phyloP scores from a whole-genome alignment of 2,888 invertebrate genomes.

The Drosophila nr. perissopoda region DNA sequence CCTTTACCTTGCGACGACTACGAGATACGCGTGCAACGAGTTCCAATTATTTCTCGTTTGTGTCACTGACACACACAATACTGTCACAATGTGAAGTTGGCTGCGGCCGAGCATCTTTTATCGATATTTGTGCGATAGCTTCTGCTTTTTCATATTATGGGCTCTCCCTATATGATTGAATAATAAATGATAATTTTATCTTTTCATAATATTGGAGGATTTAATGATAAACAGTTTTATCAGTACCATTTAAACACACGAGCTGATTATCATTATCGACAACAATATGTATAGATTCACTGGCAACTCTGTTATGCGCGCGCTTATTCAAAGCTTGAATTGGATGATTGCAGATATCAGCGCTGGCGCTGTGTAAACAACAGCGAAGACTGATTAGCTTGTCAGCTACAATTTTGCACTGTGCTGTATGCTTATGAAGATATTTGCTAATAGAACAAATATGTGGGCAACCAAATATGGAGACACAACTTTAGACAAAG shows the following conservation, averaged over 20 bases:
- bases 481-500: constrained; percentile 38
- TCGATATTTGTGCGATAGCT: constrained; percentile 22
- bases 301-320: constrained; percentile 12
- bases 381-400: constrained; percentile 16
- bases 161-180: neutral
- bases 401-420: constrained; percentile 33
- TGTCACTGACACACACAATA: constrained; percentile 39
- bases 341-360: constrained; percentile 18
- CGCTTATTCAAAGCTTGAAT: constrained; percentile 28
- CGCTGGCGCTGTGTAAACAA: constrained; percentile 23
- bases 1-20: constrained; percentile 37
- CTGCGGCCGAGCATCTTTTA: neutral
- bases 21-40: constrained; percentile 38
- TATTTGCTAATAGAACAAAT: constrained; percentile 42
- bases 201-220: neutral
- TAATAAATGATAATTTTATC: neutral
- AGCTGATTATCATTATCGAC: constrained; percentile 11
- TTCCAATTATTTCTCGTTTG: constrained; percentile 49
- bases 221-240: neutral
- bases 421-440: constrained; percentile 13
- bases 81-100: constrained; percentile 32
- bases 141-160: neutral
- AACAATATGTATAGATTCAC: neutral
- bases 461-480: constrained; percentile 30
- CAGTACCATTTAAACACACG: neutral